Conservation (phyloP, 2,888 invertebrate genomes). For the Erebia palarica region DNA sequence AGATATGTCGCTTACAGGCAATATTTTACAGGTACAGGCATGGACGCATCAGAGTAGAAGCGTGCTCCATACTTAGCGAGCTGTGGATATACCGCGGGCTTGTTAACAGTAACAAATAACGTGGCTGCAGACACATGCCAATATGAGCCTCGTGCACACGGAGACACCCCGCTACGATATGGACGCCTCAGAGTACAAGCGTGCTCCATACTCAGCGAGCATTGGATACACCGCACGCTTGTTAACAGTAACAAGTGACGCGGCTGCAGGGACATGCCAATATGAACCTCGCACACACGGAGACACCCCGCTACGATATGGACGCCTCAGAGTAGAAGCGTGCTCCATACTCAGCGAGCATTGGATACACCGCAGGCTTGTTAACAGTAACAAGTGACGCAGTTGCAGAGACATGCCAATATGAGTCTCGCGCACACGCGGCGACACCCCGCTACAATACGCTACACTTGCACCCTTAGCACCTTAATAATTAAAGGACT, state of each 20-base stretch:
- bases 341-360: slow-evolving; percentile 41
- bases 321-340: slow-evolving; percentile 23
- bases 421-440: slow-evolving; percentile 14
- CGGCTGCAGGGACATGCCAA: slow-evolving; percentile 45
- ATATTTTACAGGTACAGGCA: no score
- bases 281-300: slow-evolving; percentile 16
- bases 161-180: not conserved
- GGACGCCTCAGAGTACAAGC: slow-evolving; percentile 24
- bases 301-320: not conserved
- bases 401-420: slow-evolving; percentile 43
- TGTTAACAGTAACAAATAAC: slow-evolving; percentile 69
- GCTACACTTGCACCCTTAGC: no score
- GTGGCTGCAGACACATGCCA: slow-evolving; percentile 46
- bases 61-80: slow-evolving; percentile 41
- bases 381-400: slow-evolving; percentile 68
- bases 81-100: slow-evolving; percentile 45
- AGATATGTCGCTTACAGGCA: no score
- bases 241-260: slow-evolving; percentile 69
- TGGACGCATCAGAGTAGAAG: slow-evolving; percentile 14
- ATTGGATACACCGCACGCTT: slow-evolving; percentile 48
- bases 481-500: no score
- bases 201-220: slow-evolving; percentile 40
- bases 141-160: slow-evolving; percentile 20
- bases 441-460: not conserved
- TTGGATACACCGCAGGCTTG: slow-evolving; percentile 50